A percentile compares a stretch with the other conserved stretches of the same genome.
Conservation (phyloP, 2,888 invertebrate species). For the Melieria omissa region DNA sequence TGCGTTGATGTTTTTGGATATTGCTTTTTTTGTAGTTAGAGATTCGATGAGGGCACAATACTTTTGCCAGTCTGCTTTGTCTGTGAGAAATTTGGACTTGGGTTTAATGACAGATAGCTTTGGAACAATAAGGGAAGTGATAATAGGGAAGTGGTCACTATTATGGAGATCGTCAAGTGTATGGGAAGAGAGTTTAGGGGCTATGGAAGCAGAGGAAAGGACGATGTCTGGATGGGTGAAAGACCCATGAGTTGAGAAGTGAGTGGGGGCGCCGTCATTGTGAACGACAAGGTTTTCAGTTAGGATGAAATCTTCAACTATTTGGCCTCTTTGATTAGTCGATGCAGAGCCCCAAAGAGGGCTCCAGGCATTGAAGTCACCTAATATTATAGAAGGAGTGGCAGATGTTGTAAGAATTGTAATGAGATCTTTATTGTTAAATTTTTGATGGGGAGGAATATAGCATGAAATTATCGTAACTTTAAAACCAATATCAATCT, state of each 20-base stretch:
- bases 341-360: not conserved
- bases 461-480: constrained; percentile 9
- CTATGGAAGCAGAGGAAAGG: no score
- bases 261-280: no score
- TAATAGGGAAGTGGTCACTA: constrained; percentile 6
- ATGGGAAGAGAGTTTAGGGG: not conserved
- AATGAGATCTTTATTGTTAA: constrained; percentile 8
- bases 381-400: constrained; percentile 6
- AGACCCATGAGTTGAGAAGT: no score
- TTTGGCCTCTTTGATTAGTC: no score
- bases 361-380: constrained; percentile 9
- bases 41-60: not conserved
- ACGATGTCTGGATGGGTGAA: no score
- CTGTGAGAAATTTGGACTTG: constrained; percentile 8
- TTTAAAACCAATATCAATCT: no score
- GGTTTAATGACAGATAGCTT: constrained; percentile 3
- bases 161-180: constrained; percentile 2
- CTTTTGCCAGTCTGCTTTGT: constrained; percentile 13
- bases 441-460: constrained; percentile 15
- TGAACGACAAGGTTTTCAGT: no score
- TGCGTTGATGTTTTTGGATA: no score
- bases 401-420: not conserved
- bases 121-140: not conserved
- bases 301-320: no score
- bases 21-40: no score